Evolutionary conservation across 2,888 invertebrate genomes (phyloP).

Genomic region (Adelphocoris suturalis): DNA sequence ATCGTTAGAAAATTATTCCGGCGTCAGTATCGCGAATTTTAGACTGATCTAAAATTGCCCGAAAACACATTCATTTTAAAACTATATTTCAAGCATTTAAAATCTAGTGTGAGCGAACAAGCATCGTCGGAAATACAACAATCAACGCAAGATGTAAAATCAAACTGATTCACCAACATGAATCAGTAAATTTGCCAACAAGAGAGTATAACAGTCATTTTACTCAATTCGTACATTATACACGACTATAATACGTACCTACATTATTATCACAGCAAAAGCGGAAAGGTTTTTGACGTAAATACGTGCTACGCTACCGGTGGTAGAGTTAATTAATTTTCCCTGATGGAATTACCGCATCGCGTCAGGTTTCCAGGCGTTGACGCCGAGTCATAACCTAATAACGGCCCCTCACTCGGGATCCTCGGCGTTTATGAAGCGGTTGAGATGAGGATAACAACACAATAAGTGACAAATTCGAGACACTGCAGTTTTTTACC

Average conservation of each 20-base stretch:
- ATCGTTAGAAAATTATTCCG: too few species aligned
- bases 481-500: background rate
- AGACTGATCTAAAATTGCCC: too few species aligned
- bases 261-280: background rate
- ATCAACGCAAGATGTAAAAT: too few species aligned
- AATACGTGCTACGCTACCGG: background rate
- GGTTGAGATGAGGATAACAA: background rate
- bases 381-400: constrained; percentile 31
- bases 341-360: constrained; percentile 34
- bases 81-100: too few species aligned
- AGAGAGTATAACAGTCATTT: too few species aligned
- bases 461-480: background rate
- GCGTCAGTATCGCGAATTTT: too few species aligned
- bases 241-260: background rate
- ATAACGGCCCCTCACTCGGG: constrained; percentile 4
- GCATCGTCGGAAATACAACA: too few species aligned
- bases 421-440: background rate
- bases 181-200: too few species aligned
- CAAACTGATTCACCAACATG: too few species aligned
- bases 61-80: too few species aligned
- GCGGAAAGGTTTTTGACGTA: constrained; percentile 24
- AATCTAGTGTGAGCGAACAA: too few species aligned
- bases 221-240: background rate
- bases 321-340: constrained; percentile 29
- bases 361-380: constrained; percentile 31